These are phyloP conservation scores for Tangara arthus DNA, from an alignment of 2,797 vertebrate genomes.

Conservation along the genomic window DNA sequence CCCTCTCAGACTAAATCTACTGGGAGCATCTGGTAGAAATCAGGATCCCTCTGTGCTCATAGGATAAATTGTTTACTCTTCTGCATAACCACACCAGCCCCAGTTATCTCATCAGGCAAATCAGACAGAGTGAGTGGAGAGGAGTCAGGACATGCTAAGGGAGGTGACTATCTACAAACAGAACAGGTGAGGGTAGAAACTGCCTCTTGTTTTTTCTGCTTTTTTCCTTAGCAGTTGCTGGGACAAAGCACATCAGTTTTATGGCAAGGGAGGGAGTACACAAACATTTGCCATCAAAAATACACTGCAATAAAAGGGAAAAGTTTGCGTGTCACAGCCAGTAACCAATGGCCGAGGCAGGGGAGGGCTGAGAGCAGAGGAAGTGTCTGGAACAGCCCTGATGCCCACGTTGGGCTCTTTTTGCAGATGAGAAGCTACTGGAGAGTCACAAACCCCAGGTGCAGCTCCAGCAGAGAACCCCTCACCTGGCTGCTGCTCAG, in stretches of 20 bases:
- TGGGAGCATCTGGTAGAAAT: not conserved
- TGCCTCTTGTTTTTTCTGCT: not conserved
- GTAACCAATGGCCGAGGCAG: rapidly evolving
- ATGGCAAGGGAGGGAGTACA: not conserved
- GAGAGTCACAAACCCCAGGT: not conserved
- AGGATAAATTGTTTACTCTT: not conserved
- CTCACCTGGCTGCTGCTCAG: not conserved
- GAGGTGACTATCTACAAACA: not conserved
- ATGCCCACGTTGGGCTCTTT: rapidly evolving
- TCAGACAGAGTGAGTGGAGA: not conserved
- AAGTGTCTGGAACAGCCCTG: not conserved
- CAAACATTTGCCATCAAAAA: not conserved
- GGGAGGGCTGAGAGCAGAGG: rapidly evolving
- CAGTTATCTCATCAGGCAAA: not conserved
- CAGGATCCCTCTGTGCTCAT: not conserved
- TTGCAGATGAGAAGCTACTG: not conserved
- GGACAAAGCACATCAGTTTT: not conserved
- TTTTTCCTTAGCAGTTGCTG: not conserved
- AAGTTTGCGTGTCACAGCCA: rapidly evolving
- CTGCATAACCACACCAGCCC: not conserved
- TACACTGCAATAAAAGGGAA: rapidly evolving
- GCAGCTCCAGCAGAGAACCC: not conserved
- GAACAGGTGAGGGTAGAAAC: not conserved
- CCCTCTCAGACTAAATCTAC: not conserved
- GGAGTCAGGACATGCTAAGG: not conserved